Percentiles rank a stretch among this genome's conserved stretches.
phyloP scores from a whole-genome alignment of 1,140 invertebrate genomes.

The Rhopalosiphum maidis region DNA sequence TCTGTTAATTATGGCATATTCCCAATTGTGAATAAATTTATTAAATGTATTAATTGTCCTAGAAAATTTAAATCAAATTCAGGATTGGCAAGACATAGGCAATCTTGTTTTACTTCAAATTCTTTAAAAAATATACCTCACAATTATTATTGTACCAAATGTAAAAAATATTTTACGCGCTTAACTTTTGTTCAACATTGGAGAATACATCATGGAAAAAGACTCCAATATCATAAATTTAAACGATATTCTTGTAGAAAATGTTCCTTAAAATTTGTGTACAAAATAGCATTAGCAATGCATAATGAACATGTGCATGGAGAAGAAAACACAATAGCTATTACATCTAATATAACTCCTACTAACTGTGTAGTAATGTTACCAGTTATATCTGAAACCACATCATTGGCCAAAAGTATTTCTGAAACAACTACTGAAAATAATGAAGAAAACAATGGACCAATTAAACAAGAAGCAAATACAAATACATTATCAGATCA shows the following conservation, averaged over 20 bases:
- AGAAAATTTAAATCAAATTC: constrained; percentile 19
- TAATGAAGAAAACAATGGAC: neutral
- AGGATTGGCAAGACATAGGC: neutral
- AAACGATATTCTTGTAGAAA: neutral
- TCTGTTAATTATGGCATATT: neutral
- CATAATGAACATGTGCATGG: constrained; percentile 26
- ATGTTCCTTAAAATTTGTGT: neutral
- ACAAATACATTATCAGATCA: neutral
- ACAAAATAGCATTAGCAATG: constrained; percentile 34
- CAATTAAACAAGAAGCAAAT: neutral
- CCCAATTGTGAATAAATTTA: neutral
- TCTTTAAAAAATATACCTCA: neutral
- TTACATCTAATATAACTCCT: neutral
- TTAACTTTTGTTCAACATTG: constrained; percentile 12
- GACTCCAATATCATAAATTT: neutral
- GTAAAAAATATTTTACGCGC: constrained; percentile 32
- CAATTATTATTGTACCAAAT: constrained; percentile 48
- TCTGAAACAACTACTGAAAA: neutral
- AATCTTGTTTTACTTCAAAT: neutral
- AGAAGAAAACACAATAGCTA: neutral
- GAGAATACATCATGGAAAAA: constrained; percentile 30
- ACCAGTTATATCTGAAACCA: constrained; percentile 9
- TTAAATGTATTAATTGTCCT: constrained; percentile 16
- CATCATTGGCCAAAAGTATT: neutral
- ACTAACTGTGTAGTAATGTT: neutral